phyloP scores from a whole-genome alignment of 2,797 vertebrate species.

The Sebastes iracundus region DNA sequence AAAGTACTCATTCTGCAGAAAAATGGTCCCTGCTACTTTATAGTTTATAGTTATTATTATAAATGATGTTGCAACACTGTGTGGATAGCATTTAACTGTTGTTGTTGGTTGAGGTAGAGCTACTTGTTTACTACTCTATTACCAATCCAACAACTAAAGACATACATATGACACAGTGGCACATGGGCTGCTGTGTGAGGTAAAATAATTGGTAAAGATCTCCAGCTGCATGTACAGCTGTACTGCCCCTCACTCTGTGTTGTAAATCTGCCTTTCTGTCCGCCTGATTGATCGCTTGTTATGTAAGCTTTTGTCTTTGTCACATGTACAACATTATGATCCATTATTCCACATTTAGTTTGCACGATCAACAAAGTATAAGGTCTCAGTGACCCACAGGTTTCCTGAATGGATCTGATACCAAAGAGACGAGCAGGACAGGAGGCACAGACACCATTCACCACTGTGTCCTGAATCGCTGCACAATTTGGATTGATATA shows the following conservation, averaged over 20 bases:
- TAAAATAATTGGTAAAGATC: not conserved
- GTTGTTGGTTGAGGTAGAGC: not conserved
- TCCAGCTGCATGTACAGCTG: constrained; percentile 13
- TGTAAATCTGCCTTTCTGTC: constrained; percentile 29
- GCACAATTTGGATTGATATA: constrained; percentile 13
- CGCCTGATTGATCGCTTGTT: constrained; percentile 47
- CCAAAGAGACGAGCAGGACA: constrained; percentile 18
- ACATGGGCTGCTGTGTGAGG: not conserved
- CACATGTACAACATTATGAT: constrained; percentile 40
- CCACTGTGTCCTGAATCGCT: constrained; percentile 11
- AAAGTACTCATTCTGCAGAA: not conserved
- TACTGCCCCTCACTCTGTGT: not conserved
- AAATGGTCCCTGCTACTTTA: not conserved
- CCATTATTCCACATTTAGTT: constrained; percentile 54
- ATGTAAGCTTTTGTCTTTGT: constrained; percentile 38
- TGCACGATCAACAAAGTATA: constrained; percentile 51
- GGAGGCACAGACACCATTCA: constrained; percentile 13
- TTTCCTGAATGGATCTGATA: constrained; percentile 25
- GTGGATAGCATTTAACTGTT: not conserved
- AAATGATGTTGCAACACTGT: not conserved
- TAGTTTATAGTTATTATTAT: not conserved
- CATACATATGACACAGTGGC: not conserved
- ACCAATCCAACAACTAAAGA: not conserved
- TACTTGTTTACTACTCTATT: not conserved
- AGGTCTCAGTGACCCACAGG: constrained; percentile 37